Base-by-base conservation (phyloP, 2,797 vertebrate genomes). In the Ispidina picta region DNA sequence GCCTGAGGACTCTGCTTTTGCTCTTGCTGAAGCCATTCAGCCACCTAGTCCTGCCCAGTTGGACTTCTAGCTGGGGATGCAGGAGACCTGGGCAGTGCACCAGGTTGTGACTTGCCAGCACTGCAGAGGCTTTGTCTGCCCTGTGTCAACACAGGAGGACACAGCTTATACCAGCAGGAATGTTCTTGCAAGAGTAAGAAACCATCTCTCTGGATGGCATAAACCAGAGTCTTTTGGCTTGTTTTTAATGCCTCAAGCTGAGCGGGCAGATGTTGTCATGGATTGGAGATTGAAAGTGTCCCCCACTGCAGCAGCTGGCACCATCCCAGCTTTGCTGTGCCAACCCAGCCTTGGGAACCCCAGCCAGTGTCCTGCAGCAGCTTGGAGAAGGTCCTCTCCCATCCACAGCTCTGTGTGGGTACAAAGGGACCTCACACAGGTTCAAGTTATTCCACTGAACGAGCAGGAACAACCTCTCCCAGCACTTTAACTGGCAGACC, bases 171-270 rank as follows among this genome's bases (percentile, higher is more conserved):
- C 68, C 92, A 93, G 89, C 78, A 33, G 84, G 89, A 33, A 66
- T 56, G 41, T 6, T 55, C 56, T 41, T 31, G 23, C 68, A 72
- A 83, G 89, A 70, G 68, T 7, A 83, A 73, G 89, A 96, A 92
- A 74, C 75, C 79, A 65, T 71, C 79, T 48, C 70, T 78, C 76
- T 55, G 76, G 54, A 69, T 80, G 79, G 88, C 79, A 83, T 9
- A 62, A 80, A 85, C 33, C 82, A 68, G 79, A 89, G 46, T 7
- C 58, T 86, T 87, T 75, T 83, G 87, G 92, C 95, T 89, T 83
- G 89, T 62, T 85, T 2, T 0, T 12, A 8, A 55, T 71, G 65
- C 54, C 69, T 83, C 91, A 71, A 72, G 83, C 92, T 80, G 91
- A 60, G 92, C 9, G 5, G 75, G 90, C 89, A 94, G 92, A 93